Evolutionary conservation across 2,113 vertebrate species (phyloP).

Genomic region (Laticauda laticaudata): DNA sequence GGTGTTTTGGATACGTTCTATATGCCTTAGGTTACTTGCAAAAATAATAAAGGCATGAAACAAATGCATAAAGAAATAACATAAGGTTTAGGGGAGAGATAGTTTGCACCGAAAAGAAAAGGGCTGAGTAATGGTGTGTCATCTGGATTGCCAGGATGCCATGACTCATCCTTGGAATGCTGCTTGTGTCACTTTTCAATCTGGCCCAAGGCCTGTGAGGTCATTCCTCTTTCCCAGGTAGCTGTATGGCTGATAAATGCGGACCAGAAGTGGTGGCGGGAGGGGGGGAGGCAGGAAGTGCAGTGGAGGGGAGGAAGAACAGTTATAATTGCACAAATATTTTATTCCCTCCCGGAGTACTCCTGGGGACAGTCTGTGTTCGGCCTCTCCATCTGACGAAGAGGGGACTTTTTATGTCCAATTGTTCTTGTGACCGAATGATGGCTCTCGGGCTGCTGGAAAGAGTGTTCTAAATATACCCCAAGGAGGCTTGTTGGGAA

Average conservation of each 20-base stretch:
- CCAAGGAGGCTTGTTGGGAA: neutral
- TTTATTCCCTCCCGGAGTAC: neutral
- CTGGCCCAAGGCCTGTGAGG: neutral
- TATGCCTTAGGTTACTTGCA: neutral
- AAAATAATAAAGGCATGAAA: neutral
- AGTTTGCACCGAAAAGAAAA: neutral
- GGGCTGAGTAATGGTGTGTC: neutral
- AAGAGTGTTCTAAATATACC: conserved; percentile 8
- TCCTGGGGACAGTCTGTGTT: neutral
- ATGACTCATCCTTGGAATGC: neutral
- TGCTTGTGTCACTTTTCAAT: neutral
- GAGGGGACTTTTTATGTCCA: conserved; percentile 2
- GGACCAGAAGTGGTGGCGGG: neutral
- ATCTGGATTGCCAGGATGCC: neutral
- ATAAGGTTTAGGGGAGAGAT: neutral
- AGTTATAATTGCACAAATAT: neutral
- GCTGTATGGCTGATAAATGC: neutral
- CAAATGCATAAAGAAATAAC: neutral
- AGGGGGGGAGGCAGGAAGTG: neutral
- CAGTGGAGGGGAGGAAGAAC: neutral
- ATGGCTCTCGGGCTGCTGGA: neutral
- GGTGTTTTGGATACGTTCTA: neutral
- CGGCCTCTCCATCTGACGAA: neutral
- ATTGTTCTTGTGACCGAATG: neutral
- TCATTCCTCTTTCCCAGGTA: neutral